A percentile compares a stretch with the other conserved stretches of the same genome.
phyloP scores from a whole-genome alignment of 2,113 vertebrate species.

The Macquaria ambigua region DNA sequence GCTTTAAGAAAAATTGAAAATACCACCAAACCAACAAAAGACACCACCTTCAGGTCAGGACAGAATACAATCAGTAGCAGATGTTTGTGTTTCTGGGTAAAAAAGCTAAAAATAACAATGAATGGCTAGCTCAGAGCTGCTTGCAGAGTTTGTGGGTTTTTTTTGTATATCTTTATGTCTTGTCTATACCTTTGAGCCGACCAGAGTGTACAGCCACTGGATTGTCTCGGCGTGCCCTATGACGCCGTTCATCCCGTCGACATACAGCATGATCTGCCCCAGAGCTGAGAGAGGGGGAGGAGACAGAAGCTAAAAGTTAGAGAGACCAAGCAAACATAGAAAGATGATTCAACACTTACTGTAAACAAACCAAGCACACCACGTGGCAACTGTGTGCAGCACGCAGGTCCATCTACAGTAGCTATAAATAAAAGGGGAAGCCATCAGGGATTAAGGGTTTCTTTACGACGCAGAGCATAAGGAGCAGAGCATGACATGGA shows the following conservation, averaged over 20 bases:
- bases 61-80: constrained; percentile 27
- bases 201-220: constrained; percentile 95
- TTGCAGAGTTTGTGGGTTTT: constrained; percentile 5
- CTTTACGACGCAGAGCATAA: too few species aligned
- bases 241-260: constrained; percentile 98
- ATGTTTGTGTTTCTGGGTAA: constrained; percentile 44
- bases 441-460: background rate
- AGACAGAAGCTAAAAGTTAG: constrained; percentile 17
- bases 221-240: constrained; percentile 93
- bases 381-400: constrained; percentile 18
- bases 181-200: constrained; percentile 92
- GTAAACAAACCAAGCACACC: background rate
- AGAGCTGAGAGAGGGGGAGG: constrained; percentile 84
- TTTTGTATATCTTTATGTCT: background rate
- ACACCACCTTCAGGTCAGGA: constrained; percentile 22
- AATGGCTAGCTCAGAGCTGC: constrained; percentile 18
- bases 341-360: constrained; percentile 12
- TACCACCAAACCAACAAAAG: constrained; percentile 32
- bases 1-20: constrained; percentile 4
- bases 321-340: constrained; percentile 10
- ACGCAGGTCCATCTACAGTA: background rate
- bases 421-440: constrained; percentile 23
- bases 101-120: constrained; percentile 57
- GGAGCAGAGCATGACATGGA: background rate
- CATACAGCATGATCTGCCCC: constrained; percentile 98